These are phyloP conservation scores for Ganaspis brasiliensis DNA, from an alignment of 2,888 invertebrate species.

Conservation along the genomic window DNA sequence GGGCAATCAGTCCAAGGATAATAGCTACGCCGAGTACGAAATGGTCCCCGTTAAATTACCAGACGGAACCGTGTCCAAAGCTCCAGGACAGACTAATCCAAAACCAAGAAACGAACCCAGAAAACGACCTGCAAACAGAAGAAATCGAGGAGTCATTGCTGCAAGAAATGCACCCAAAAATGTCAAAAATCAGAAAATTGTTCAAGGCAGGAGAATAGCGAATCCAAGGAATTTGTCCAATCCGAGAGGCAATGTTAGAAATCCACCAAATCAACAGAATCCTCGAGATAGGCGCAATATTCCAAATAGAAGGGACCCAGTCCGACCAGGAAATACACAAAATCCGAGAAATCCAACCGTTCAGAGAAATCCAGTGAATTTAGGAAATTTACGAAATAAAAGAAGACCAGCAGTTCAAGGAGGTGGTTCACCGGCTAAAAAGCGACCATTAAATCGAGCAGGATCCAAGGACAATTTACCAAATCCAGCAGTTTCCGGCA, in stretches of 20 bases:
- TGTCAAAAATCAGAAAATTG: neutral
- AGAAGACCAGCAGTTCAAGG: conserved; percentile 13
- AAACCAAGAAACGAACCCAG: neutral
- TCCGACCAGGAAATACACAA: neutral
- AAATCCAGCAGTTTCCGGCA: neutral
- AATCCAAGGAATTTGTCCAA: neutral
- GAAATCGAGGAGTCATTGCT: neutral
- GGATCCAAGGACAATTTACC: neutral
- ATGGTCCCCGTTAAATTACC: neutral
- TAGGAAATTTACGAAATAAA: neutral
- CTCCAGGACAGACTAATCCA: neutral
- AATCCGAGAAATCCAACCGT: neutral
- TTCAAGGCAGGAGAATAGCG: neutral
- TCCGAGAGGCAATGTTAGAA: neutral
- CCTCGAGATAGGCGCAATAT: neutral
- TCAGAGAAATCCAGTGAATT: neutral
- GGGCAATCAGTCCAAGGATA: neutral
- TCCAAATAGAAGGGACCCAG: neutral
- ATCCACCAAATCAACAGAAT: neutral
- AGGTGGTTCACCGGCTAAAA: conserved; percentile 15
- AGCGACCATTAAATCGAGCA: neutral
- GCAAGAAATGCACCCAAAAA: conserved; percentile 2
- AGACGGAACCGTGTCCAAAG: neutral
- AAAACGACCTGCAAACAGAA: neutral
- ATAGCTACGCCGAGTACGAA: neutral